phyloP scores from a whole-genome alignment of 1,140 invertebrate species.

The Popillia japonica region DNA sequence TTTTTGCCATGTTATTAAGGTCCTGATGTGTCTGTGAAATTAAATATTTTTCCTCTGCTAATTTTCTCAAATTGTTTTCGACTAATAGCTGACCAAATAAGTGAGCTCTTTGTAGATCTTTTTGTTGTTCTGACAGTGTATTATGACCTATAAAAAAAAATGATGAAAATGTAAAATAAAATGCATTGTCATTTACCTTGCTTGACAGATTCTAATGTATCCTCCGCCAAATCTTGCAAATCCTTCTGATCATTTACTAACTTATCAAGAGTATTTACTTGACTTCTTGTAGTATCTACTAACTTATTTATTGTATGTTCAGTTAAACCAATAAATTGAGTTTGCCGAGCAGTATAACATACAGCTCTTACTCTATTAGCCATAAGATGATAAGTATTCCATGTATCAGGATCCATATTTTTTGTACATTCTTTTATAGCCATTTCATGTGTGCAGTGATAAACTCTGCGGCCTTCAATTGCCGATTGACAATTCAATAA shows the following conservation, averaged over 20 bases:
- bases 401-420: slow-evolving; percentile 73
- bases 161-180: slow-evolving; percentile 13
- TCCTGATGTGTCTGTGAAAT: slow-evolving; percentile 68
- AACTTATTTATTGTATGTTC: slow-evolving; percentile 75
- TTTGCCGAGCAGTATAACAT: slow-evolving; percentile 71
- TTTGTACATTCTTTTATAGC: slow-evolving; percentile 70
- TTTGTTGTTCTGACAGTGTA: slow-evolving; percentile 65
- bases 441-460: slow-evolving; percentile 70
- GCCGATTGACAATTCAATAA: slow-evolving; percentile 75
- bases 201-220: slow-evolving; percentile 63
- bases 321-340: slow-evolving; percentile 72
- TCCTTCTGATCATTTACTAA: slow-evolving; percentile 66
- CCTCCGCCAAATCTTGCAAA: slow-evolving; percentile 63
- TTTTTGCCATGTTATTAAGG: slow-evolving; percentile 65
- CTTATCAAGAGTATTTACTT: slow-evolving; percentile 55
- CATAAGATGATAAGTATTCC: slow-evolving; percentile 78
- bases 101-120: slow-evolving; percentile 65
- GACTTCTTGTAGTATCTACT: slow-evolving; percentile 64
- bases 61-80: slow-evolving; percentile 65
- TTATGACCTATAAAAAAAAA: slow-evolving; percentile 60
- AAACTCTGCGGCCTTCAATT: slow-evolving; percentile 69
- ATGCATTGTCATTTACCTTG: slow-evolving; percentile 59
- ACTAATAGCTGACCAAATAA: slow-evolving; percentile 63
- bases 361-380: slow-evolving; percentile 74
- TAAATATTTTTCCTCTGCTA: slow-evolving; percentile 68